These are phyloP conservation scores for Drosophila lacicola DNA, from an alignment of 2,888 invertebrate genomes.

Conservation along the genomic window DNA sequence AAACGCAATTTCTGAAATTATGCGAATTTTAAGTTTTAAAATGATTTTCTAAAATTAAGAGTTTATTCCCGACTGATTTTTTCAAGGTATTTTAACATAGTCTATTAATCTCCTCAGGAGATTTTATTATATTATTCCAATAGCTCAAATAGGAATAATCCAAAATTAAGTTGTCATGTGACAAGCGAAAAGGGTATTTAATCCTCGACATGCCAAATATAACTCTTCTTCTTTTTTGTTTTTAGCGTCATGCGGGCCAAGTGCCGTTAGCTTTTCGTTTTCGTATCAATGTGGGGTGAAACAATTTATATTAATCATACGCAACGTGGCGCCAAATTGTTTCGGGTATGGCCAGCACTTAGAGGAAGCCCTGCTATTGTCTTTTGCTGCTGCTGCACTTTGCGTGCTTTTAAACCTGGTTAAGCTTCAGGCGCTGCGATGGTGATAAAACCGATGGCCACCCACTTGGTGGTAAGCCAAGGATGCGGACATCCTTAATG, in stretches of 20 bases:
- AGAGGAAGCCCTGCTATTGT: not conserved
- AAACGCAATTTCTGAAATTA: too few species aligned
- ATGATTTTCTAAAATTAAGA: too few species aligned
- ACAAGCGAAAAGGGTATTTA: not conserved
- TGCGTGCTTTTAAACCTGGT: constrained; percentile 7
- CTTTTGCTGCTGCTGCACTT: not conserved
- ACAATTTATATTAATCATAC: constrained; percentile 72
- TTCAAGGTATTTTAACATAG: too few species aligned
- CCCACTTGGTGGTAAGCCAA: constrained; percentile 23
- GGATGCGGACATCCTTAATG: constrained; percentile 31
- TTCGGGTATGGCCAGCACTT: constrained; percentile 30
- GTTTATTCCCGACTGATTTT: too few species aligned
- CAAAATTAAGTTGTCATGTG: too few species aligned
- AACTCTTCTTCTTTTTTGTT: not conserved
- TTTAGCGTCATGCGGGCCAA: constrained; percentile 4
- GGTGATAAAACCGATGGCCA: constrained; percentile 24
- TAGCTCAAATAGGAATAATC: too few species aligned
- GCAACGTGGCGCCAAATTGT: constrained; percentile 67
- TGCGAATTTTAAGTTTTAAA: too few species aligned
- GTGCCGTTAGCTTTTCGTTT: constrained; percentile 1
- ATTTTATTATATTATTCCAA: too few species aligned
- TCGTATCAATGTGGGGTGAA: constrained; percentile 21
- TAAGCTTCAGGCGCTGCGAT: constrained; percentile 5
- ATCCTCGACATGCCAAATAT: not conserved
- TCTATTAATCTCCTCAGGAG: too few species aligned